Percentiles rank a stretch among this genome's conserved stretches.
Evolutionary conservation across 1,140 invertebrate genomes (phyloP).

Genomic region (Drosophila eugracilis): DNA sequence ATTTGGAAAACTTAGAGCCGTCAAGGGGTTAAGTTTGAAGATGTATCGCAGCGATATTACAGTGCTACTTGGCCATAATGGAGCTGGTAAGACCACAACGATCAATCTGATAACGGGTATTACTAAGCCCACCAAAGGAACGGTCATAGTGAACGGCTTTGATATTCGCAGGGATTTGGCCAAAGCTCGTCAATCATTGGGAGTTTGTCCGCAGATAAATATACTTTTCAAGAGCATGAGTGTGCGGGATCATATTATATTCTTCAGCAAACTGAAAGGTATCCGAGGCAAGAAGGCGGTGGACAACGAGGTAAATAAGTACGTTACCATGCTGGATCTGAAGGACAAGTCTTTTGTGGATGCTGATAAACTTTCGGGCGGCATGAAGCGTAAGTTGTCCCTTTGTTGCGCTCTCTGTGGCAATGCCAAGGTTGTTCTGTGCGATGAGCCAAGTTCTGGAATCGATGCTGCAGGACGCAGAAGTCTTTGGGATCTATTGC

Average conservation of each 20-base stretch:
- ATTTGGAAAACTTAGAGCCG: slow-evolving; percentile 87
- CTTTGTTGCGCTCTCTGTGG: slow-evolving; percentile 91
- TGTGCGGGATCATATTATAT: slow-evolving; percentile 95
- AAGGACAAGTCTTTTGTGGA: slow-evolving; percentile 86
- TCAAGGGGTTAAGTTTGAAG: slow-evolving; percentile 89
- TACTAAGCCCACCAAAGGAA: slow-evolving; percentile 88
- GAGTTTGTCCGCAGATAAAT: slow-evolving; percentile 97
- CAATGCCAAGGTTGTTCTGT: slow-evolving; percentile 88
- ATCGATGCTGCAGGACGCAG: slow-evolving; percentile 97
- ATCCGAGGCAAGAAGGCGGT: slow-evolving; percentile 86
- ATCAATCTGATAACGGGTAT: slow-evolving; percentile 93
- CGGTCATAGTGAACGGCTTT: slow-evolving; percentile 88
- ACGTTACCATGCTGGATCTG: slow-evolving; percentile 88
- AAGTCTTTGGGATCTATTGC: slow-evolving; percentile 94
- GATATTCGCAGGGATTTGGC: slow-evolving; percentile 87
- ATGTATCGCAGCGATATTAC: slow-evolving; percentile 89
- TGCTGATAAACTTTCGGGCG: slow-evolving; percentile 90
- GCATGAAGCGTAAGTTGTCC: slow-evolving; percentile 93
- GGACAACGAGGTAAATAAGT: slow-evolving; percentile 86
- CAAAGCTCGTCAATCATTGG: slow-evolving; percentile 89
- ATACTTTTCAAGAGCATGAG: slow-evolving; percentile 96
- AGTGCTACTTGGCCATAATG: slow-evolving; percentile 92
- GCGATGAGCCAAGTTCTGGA: slow-evolving; percentile 97
- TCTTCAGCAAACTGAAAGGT: slow-evolving; percentile 92
- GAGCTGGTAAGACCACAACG: slow-evolving; percentile 90